Evolutionary conservation across 1,140 invertebrate genomes (phyloP).

Genomic region (Ostrea denselamellosa): DNA sequence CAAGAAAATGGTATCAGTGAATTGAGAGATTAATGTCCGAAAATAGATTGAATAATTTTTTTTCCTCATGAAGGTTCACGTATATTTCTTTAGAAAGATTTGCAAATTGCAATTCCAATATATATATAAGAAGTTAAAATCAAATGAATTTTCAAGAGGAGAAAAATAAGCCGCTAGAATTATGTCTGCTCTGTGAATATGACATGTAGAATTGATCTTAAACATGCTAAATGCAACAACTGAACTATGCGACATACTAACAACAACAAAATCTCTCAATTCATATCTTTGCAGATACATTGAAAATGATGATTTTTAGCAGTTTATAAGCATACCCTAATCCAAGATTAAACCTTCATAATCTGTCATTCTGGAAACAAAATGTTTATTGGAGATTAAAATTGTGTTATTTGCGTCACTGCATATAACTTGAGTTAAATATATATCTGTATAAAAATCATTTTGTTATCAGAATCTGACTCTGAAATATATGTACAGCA

Average conservation of each 20-base stretch:
- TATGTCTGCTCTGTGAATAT: neutral
- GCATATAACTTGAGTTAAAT: no score
- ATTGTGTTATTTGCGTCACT: no score
- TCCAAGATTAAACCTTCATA: slow-evolving; percentile 4
- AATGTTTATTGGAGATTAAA: neutral
- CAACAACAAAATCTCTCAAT: slow-evolving; percentile 19
- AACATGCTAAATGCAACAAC: neutral
- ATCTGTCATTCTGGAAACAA: slow-evolving; percentile 5
- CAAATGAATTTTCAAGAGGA: neutral
- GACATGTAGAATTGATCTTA: neutral
- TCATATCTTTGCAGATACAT: neutral
- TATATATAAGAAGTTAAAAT: neutral
- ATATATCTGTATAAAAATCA: neutral
- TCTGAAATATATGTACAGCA: slow-evolving; percentile 33
- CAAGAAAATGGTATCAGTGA: neutral
- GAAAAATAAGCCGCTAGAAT: neutral
- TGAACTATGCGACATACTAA: neutral
- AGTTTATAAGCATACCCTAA: neutral
- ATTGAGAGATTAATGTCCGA: neutral
- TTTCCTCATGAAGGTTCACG: no score
- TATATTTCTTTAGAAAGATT: no score
- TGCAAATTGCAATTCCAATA: neutral
- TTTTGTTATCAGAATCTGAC: slow-evolving; percentile 43
- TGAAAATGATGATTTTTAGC: neutral
- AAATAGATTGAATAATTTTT: no score